phyloP scores from a whole-genome alignment of 1,140 invertebrate species.

The Eueides isabella region DNA sequence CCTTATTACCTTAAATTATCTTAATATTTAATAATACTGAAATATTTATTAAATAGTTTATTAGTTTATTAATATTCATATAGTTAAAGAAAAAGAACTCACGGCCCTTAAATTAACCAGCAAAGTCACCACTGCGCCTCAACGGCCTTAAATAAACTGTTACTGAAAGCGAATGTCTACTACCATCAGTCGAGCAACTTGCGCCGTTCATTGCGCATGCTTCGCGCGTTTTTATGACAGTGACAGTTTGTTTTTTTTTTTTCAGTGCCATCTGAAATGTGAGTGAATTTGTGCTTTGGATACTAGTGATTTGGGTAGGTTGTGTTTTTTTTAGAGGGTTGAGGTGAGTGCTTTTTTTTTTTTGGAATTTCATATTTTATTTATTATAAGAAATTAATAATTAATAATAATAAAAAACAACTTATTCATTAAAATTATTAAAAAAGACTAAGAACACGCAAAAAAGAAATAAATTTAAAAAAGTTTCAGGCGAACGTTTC shows the following conservation, averaged over 20 bases:
- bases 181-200: neutral
- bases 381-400: neutral
- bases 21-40: too few relatives aligned
- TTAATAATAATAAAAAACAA: neutral
- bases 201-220: conserved; percentile 16
- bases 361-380: neutral
- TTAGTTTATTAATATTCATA: too few relatives aligned
- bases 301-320: conserved; percentile 31
- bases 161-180: conserved; percentile 7
- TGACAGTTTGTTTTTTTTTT: conserved; percentile 38
- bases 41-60: too few relatives aligned
- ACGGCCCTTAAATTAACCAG: neutral
- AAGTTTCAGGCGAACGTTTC: neutral
- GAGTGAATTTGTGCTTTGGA: conserved; percentile 31
- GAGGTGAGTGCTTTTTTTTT: neutral
- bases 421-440: neutral
- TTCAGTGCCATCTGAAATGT: conserved; percentile 40
- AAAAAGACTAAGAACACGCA: neutral
- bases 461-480: neutral
- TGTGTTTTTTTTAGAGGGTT: neutral
- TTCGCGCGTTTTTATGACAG: conserved; percentile 37
- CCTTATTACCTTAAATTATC: too few relatives aligned
- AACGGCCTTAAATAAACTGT: neutral
- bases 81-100: too few relatives aligned
- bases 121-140: neutral